Conservation (phyloP, 2,888 invertebrate genomes). For the Lottia gigantea region DNA sequence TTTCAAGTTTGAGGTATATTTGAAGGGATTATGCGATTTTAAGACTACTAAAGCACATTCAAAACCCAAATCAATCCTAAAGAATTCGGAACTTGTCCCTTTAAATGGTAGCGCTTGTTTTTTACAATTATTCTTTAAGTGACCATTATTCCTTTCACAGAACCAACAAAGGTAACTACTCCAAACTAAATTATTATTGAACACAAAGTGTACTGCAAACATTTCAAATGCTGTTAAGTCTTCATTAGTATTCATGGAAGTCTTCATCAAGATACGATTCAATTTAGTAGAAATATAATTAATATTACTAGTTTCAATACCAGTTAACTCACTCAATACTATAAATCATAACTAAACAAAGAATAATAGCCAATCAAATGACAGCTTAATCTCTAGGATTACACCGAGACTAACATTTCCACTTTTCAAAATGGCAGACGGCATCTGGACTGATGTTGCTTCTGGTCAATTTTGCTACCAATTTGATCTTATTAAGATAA, state of each 20-base stretch:
- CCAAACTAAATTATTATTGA: too few relatives aligned
- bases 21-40: too few relatives aligned
- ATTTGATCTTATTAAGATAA: constrained; percentile 8
- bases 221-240: constrained; percentile 6
- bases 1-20: too few relatives aligned
- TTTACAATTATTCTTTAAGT: too few relatives aligned
- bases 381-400: not conserved
- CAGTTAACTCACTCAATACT: not conserved
- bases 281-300: constrained; percentile 12
- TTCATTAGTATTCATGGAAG: constrained; percentile 7
- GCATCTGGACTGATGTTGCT: not conserved
- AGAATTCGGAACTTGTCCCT: too few relatives aligned
- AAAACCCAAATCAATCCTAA: too few relatives aligned
- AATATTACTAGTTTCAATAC: constrained; percentile 13
- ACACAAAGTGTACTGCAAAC: not conserved
- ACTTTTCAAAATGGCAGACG: not conserved
- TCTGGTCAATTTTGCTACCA: constrained; percentile 1
- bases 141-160: too few relatives aligned
- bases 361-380: constrained; percentile 7
- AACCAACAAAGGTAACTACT: too few relatives aligned
- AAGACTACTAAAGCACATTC: too few relatives aligned
- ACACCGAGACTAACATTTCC: not conserved
- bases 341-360: not conserved
- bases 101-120: too few relatives aligned
- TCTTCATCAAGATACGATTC: constrained; percentile 2